Base-by-base conservation (phyloP, 2,113 vertebrate genomes). In the Morone chrysops region DNA sequence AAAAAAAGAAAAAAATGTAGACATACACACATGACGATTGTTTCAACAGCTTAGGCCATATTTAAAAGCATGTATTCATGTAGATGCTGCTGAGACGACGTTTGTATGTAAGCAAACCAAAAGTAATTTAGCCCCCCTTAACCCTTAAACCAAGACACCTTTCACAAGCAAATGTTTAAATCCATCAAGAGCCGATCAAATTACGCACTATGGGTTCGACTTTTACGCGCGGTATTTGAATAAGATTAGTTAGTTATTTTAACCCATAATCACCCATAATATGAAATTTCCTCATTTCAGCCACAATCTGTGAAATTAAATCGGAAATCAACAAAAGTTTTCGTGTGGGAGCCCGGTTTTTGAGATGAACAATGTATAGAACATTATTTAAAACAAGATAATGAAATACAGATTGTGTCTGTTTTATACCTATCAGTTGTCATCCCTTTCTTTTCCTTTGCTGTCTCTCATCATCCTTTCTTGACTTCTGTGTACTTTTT, bases 321-420 rank as follows among this genome's bases (percentile, higher is more conserved):
- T 60, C 18, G 7, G 41, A 67, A 61, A 72, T 75, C 1, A 70
- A 8, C 25, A 36, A 4, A 25, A 0, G 10, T 9, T 16, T 51
- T 36, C 14, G 0, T 17, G 2, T 38, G 2, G 7, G 10, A 70
- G 40, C 4, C 3, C 47, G 6, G 12, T 38, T 68, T 53, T 38
- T 2, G 4, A 77, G 56, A 84, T 47, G 67, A 85, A 54, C 75
- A 80, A 80, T 60, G 54, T 38, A 57, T 18, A 56, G 16, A 61
- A 4, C 3, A 67, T 53, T 14, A 66, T 38, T 38, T 8, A 31
- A 22, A 20, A 56, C 0, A 20, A 57, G 11, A 16, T 4, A 51
- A 63, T 63, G 11, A 68, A 51, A 18, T 4, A 31, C 16, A 31
- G 5, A 41, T 22, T 14, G 31, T n/a, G 12, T 56, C 5, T 14